Conservation (phyloP, 2,113 vertebrate genomes). For the Larimichthys crocea region DNA sequence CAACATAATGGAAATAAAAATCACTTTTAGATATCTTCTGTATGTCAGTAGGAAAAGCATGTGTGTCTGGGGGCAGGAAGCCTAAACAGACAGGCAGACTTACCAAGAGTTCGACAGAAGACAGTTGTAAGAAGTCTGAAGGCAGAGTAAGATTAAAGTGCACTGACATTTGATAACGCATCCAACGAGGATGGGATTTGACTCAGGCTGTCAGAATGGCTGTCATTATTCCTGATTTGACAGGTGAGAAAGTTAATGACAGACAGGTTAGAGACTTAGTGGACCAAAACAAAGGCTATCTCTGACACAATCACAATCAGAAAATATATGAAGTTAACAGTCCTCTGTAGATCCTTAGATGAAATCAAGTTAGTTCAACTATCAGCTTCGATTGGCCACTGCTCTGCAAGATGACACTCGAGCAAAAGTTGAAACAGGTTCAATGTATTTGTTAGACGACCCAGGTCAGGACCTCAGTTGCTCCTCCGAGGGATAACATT, state of each 20-base stretch:
- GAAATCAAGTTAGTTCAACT: background rate
- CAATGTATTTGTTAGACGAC: background rate
- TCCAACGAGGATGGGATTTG: background rate
- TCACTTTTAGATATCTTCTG: background rate
- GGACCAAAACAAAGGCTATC: background rate
- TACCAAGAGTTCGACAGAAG: background rate
- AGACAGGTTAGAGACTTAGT: background rate
- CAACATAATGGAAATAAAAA: slow-evolving; percentile 11
- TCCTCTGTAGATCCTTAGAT: background rate
- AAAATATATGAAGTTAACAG: background rate
- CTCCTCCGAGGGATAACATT: background rate
- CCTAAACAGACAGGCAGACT: background rate
- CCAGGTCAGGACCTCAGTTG: background rate
- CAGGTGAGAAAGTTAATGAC: slow-evolving; percentile 16
- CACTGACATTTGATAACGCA: slow-evolving; percentile 21
- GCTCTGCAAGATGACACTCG: background rate
- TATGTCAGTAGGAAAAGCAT: background rate
- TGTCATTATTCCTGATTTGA: slow-evolving; percentile 9
- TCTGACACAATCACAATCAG: background rate
- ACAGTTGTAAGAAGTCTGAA: background rate
- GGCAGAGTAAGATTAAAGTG: slow-evolving; percentile 22
- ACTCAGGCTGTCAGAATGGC: slow-evolving; percentile 1
- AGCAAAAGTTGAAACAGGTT: background rate
- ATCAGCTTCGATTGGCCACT: background rate
- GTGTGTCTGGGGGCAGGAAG: background rate